Evolutionary conservation across 37 sponge, comb jelly and placozoan species (phyloP).

Genomic region (Beroe ovata): DNA sequence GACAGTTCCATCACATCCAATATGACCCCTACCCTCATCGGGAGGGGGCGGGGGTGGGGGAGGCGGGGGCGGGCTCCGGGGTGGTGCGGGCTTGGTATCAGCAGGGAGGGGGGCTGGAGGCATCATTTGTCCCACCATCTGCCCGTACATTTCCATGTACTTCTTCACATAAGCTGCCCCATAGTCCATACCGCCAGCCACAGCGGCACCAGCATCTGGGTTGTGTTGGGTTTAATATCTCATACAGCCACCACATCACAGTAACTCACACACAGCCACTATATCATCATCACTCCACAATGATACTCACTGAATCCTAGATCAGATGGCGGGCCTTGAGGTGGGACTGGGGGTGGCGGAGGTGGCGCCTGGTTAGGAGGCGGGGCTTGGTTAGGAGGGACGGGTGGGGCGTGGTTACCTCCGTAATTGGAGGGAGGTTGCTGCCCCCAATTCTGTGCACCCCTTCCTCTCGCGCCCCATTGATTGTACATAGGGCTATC

Average conservation of each 20-base stretch:
- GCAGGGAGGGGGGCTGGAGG: constrained; percentile 22
- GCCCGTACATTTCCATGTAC: constrained; percentile 59
- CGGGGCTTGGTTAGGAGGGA: constrained; percentile 31
- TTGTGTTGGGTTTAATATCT: no score
- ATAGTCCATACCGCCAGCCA: constrained; percentile 19
- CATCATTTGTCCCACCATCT: constrained; percentile 43
- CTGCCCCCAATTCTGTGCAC: constrained; percentile 17
- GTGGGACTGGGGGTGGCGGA: neutral
- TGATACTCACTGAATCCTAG: constrained; percentile 1
- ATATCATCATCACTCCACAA: no score
- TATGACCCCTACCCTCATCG: neutral
- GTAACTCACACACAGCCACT: no score
- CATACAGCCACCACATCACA: no score
- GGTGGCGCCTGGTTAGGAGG: constrained; percentile 11
- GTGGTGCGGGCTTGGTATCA: neutral
- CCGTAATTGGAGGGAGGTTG: constrained; percentile 38
- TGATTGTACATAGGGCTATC: neutral
- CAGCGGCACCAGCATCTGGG: constrained; percentile 36
- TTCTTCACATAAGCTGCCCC: constrained; percentile 51
- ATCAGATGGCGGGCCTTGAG: neutral
- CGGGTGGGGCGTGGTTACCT: neutral
- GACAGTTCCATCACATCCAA: no score
- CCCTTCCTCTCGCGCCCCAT: constrained; percentile 8
- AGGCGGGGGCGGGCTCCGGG: neutral
- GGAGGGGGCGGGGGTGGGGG: constrained; percentile 38